Evolutionary conservation across 92 coral and sea anemone species (phyloP).

Genomic region (Porites evermanni): DNA sequence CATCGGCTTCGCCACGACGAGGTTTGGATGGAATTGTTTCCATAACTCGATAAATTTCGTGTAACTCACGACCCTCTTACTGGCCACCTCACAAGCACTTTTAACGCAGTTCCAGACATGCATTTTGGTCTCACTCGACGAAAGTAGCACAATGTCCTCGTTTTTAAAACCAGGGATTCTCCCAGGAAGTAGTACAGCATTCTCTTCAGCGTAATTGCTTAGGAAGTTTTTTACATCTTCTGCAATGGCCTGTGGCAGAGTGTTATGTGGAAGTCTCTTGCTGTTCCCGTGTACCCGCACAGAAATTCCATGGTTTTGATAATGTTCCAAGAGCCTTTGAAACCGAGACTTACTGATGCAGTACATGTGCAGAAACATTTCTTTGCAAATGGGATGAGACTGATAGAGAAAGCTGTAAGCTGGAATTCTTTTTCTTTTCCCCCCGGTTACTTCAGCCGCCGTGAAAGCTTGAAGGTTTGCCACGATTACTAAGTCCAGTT

Average conservation of each 20-base stretch:
- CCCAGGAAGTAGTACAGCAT: slow-evolving; percentile 19
- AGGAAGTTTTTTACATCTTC: slow-evolving; percentile 48
- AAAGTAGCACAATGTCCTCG: slow-evolving; percentile 53
- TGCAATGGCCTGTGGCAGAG: slow-evolving; percentile 37
- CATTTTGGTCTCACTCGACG: slow-evolving; percentile 46
- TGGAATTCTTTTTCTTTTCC: slow-evolving; percentile 52
- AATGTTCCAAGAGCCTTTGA: slow-evolving; percentile 65
- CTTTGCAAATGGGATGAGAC: slow-evolving; percentile 63
- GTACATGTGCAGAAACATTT: slow-evolving; percentile 57
- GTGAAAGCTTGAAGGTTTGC: slow-evolving; percentile 67
- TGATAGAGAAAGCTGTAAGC: slow-evolving; percentile 38
- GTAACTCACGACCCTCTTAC: slow-evolving; percentile 39
- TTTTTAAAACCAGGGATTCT: slow-evolving; percentile 50
- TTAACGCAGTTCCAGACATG: slow-evolving; percentile 47
- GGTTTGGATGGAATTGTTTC: slow-evolving; percentile 44
- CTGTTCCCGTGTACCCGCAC: slow-evolving; percentile 59
- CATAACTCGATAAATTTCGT: slow-evolving; percentile 50
- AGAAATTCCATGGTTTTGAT: slow-evolving; percentile 57
- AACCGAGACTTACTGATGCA: slow-evolving; percentile 70
- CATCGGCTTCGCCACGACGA: slow-evolving; percentile 32
- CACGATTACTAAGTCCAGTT: slow-evolving; percentile 69
- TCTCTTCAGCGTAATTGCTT: slow-evolving; percentile 53
- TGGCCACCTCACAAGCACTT: slow-evolving; percentile 33
- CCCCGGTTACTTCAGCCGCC: slow-evolving; percentile 53
- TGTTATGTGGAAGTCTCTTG: slow-evolving; percentile 15